Conservation (phyloP, 1,140 invertebrate genomes). For the Leptopilina boulardi region DNA sequence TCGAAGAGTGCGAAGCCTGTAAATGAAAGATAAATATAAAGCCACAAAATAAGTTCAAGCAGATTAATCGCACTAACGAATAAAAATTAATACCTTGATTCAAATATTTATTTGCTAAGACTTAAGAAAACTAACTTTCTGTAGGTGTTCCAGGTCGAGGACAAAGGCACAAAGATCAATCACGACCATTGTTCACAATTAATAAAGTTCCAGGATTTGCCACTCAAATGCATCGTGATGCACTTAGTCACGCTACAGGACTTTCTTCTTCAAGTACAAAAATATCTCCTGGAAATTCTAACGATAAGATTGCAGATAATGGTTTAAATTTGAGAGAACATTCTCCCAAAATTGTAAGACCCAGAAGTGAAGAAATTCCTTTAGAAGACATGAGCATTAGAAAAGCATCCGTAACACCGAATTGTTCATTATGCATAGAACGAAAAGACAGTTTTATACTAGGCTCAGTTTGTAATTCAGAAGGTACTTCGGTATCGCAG, state of each 20-base stretch:
- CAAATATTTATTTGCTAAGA: too few species aligned
- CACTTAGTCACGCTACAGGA: conserved; percentile 59
- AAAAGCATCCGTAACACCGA: conserved; percentile 65
- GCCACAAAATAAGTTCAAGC: too few species aligned
- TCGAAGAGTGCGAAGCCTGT: too few species aligned
- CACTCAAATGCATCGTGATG: conserved; percentile 78
- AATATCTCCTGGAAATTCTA: conserved; percentile 65
- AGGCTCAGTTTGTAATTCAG: conserved; percentile 50
- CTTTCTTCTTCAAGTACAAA: conserved; percentile 62
- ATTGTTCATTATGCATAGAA: conserved; percentile 44
- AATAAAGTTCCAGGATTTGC: conserved; percentile 84
- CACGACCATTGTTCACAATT: conserved; percentile 78
- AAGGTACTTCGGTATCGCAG: conserved; percentile 46
- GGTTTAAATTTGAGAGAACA: conserved; percentile 80
- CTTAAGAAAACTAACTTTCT: not conserved
- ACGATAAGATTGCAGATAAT: conserved; percentile 59
- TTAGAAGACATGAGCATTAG: conserved; percentile 84
- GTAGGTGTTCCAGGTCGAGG: conserved; percentile 72
- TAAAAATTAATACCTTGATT: too few species aligned
- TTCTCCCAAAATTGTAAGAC: conserved; percentile 84
- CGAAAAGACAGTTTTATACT: conserved; percentile 41
- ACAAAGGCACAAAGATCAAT: conserved; percentile 76
- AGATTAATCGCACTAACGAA: too few species aligned
- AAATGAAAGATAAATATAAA: too few species aligned
- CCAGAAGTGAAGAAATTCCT: conserved; percentile 89